Base-by-base conservation (phyloP, 2,797 vertebrate genomes). In the Selene dorsalis region DNA sequence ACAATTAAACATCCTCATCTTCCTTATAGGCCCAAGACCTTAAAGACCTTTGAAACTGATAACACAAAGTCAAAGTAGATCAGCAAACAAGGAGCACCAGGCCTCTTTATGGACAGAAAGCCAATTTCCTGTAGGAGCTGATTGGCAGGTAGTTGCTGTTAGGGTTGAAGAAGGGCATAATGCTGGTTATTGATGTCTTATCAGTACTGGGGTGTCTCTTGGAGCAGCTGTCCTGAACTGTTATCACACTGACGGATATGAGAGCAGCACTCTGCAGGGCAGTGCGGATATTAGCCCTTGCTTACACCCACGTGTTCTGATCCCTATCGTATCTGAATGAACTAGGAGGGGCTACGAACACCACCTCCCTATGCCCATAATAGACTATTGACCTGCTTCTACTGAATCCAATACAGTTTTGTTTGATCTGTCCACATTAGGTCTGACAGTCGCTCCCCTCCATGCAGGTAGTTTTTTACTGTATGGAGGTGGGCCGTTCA, bases 111-210 rank as follows among this genome's bases (percentile, higher is more conserved):
- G 59, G 78, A 85, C 47, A 69, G 82, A 63, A 85, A 87, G 71
- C 69, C 77, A 90, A 91, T 94, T 91, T 93, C 84, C 89, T 87
- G 77, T 59, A 77, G 74, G 67, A 79, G 82, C 59, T 86, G 88
- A 88, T 79, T 84, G 89, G 65, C 91, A 82, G 85, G 74, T 87
- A 43, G 84, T 74, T 82, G 75, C 75, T 71, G 72, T 28, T 64
- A 55, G 84, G 82, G 79, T 73, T 75, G 82, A 80, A 79, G 75
- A 78, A 84, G 63, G 61, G 56, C 26, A 66, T 72, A 64, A 76
- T 80, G 79, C 77, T 79, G 75, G 79, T 90, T 92, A 90, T 84
- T 85, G 84, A 88, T 82, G 77, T 88, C 85, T 90, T 90, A 91
- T 93, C 90, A 68, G 87, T 61, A 43, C 66, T 28, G 22, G 60